These are phyloP conservation scores for Orchestes rusci DNA, from an alignment of 2,888 invertebrate species.

Conservation along the genomic window DNA sequence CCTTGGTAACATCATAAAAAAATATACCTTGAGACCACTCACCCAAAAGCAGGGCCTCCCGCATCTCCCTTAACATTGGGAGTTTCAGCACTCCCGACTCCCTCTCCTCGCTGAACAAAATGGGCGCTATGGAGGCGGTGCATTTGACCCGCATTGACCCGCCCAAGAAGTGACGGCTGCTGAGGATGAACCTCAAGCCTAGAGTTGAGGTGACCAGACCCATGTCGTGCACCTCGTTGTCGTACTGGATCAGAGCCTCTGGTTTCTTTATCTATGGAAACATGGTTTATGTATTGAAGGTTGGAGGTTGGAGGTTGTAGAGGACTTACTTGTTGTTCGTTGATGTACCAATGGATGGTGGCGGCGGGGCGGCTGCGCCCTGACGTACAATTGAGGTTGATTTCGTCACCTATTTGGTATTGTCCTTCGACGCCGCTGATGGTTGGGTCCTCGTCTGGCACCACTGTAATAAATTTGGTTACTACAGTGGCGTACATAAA, in stretches of 20 bases:
- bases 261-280: conserved; percentile 23
- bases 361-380: conserved; percentile 71
- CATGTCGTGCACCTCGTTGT: conserved; percentile 49
- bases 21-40: no score
- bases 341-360: conserved; percentile 69
- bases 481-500: no score
- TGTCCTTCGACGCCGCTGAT: conserved; percentile 67
- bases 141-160: conserved; percentile 57
- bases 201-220: conserved; percentile 53
- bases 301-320: neutral
- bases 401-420: conserved; percentile 66
- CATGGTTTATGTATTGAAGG: conserved; percentile 1
- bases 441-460: conserved; percentile 66
- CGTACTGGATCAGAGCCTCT: conserved; percentile 48
- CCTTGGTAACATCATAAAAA: no score
- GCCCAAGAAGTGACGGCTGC: conserved; percentile 50
- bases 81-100: conserved; percentile 53
- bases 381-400: conserved; percentile 70
- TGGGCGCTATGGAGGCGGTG: conserved; percentile 53
- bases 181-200: conserved; percentile 51
- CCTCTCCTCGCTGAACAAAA: conserved; percentile 53
- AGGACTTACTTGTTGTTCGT: conserved; percentile 60
- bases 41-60: conserved; percentile 57
- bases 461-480: conserved; percentile 43
- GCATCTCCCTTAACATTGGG: conserved; percentile 51